phyloP scores from a whole-genome alignment of 2,888 invertebrate species.

The Perizoma flavofasciatum region DNA sequence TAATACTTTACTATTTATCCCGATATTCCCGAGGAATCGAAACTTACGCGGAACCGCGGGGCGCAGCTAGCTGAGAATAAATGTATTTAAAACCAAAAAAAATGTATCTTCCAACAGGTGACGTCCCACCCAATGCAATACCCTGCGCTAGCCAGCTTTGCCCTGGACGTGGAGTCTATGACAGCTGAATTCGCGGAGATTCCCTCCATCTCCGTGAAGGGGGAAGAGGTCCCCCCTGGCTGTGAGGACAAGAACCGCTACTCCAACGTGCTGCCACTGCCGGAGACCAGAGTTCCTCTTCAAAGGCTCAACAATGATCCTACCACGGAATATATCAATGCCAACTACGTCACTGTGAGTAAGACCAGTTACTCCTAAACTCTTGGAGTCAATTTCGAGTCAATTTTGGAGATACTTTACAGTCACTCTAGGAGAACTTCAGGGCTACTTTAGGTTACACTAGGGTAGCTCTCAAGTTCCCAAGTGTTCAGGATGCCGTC shows the following conservation, averaged over 20 bases:
- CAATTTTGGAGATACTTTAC: too few relatives aligned
- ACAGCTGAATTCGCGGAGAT: constrained; percentile 92
- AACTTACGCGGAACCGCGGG: too few relatives aligned
- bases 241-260: constrained; percentile 96
- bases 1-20: too few relatives aligned
- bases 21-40: too few relatives aligned
- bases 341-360: constrained; percentile 95
- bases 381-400: not conserved
- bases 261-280: constrained; percentile 97
- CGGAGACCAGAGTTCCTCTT: constrained; percentile 94
- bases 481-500: too few relatives aligned
- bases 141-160: constrained; percentile 89
- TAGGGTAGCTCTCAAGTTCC: too few relatives aligned
- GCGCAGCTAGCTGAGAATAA: too few relatives aligned
- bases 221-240: constrained; percentile 93
- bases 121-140: constrained; percentile 91
- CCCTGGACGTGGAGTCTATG: constrained; percentile 87
- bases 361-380: not conserved
- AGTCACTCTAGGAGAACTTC: too few relatives aligned
- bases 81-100: too few relatives aligned
- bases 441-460: too few relatives aligned
- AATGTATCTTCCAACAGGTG: constrained; percentile 54
- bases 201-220: constrained; percentile 89
- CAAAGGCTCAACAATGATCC: constrained; percentile 88
- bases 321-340: constrained; percentile 95